Percentiles rank a stretch among this genome's conserved stretches.
phyloP scores from a whole-genome alignment of 2,888 invertebrate genomes.

The Polydrusus cervinus region DNA sequence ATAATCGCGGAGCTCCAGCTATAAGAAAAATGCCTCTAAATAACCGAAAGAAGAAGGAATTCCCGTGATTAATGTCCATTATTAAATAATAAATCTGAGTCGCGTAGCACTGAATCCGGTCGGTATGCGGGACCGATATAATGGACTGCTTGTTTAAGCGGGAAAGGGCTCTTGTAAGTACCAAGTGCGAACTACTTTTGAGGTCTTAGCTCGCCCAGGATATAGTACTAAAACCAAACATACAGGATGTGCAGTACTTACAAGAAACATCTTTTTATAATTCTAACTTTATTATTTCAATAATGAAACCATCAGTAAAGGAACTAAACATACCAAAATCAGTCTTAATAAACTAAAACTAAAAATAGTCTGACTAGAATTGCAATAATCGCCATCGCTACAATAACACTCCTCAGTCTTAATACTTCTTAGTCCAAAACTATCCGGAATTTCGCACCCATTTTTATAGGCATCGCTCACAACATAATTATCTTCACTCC shows the following conservation, averaged over 20 bases:
- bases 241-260: background rate
- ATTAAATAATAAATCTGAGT: slow-evolving; percentile 52
- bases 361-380: slow-evolving; percentile 32
- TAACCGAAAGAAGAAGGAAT: slow-evolving; percentile 52
- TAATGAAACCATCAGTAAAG: background rate
- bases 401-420: slow-evolving; percentile 57
- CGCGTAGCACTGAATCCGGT: slow-evolving; percentile 25
- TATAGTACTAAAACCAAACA: background rate
- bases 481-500: slow-evolving; percentile 43
- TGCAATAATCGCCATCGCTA: slow-evolving; percentile 55
- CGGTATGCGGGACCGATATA: slow-evolving; percentile 37
- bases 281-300: too few species aligned
- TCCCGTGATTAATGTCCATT: slow-evolving; percentile 50
- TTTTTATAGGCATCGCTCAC: slow-evolving; percentile 54
- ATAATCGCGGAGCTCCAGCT: slow-evolving; percentile 44
- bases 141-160: slow-evolving; percentile 28
- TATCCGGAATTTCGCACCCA: slow-evolving; percentile 52
- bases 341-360: background rate
- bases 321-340: background rate
- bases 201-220: background rate
- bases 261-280: too few species aligned
- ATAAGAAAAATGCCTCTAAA: slow-evolving; percentile 47
- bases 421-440: slow-evolving; percentile 46
- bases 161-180: slow-evolving; percentile 14
- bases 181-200: slow-evolving; percentile 11